Evolutionary conservation across 2,797 vertebrate species (phyloP).

Genomic region (Alca torda): DNA sequence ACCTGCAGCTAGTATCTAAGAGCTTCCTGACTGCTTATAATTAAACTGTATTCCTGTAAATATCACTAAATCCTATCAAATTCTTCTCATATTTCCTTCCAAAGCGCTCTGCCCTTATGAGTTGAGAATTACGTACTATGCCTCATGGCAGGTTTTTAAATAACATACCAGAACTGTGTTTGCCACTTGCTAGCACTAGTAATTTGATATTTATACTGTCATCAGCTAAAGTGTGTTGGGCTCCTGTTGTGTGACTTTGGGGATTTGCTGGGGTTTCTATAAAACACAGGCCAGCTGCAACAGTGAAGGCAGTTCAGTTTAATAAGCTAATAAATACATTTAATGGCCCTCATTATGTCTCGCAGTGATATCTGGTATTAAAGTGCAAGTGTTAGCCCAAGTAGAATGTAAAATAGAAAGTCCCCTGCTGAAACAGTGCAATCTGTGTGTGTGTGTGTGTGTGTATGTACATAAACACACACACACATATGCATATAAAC

Average conservation of each 20-base stretch:
- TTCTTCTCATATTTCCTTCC: slow-evolving; percentile 46
- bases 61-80: slow-evolving; percentile 28
- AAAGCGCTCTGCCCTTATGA: slow-evolving; percentile 1
- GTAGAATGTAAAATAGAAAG: slow-evolving; percentile 46
- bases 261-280: slow-evolving; percentile 65
- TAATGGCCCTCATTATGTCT: slow-evolving; percentile 70
- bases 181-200: slow-evolving; percentile 63
- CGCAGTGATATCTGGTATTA: slow-evolving; percentile 62
- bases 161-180: slow-evolving; percentile 36
- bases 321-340: slow-evolving; percentile 71
- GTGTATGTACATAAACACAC: background rate
- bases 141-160: slow-evolving; percentile 55
- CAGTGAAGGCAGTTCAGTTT: slow-evolving; percentile 58
- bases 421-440: slow-evolving; percentile 14
- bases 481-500: background rate
- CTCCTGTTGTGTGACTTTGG: slow-evolving; percentile 63
- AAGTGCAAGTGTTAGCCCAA: slow-evolving; percentile 39
- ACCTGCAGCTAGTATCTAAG: background rate
- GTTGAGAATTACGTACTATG: slow-evolving; percentile 36
- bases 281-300: slow-evolving; percentile 66
- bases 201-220: slow-evolving; percentile 66
- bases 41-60: slow-evolving; percentile 24
- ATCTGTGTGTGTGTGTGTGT: background rate
- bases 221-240: slow-evolving; percentile 53
- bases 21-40: background rate